These are phyloP conservation scores for Fistularia commersonii DNA, from an alignment of 2,797 vertebrate species.

Conservation along the genomic window DNA sequence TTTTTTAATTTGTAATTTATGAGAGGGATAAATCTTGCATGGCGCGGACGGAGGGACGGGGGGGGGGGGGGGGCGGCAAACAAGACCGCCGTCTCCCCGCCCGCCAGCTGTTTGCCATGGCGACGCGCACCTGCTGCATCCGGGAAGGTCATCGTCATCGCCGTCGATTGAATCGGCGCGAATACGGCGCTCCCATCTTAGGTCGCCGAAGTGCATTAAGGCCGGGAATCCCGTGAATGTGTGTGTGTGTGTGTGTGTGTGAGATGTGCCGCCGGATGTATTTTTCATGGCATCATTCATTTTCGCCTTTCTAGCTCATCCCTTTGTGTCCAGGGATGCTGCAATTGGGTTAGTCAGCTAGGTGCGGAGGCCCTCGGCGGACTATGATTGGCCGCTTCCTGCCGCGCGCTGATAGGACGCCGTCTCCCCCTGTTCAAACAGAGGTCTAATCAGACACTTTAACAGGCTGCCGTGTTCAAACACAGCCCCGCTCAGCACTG, in stretches of 20 bases:
- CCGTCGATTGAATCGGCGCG: constrained; percentile 39
- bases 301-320: constrained; percentile 9
- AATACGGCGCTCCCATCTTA: constrained; percentile 28
- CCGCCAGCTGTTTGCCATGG: constrained; percentile 48
- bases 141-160: constrained; percentile 46
- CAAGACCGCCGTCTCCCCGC: constrained; percentile 5
- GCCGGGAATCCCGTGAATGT: constrained; percentile 25
- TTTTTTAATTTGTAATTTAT: too few species aligned
- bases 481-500: constrained; percentile 48
- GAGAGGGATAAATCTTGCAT: too few species aligned
- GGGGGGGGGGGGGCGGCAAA: neutral
- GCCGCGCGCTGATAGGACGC: constrained; percentile 52
- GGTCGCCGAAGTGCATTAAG: constrained; percentile 35
- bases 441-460: constrained; percentile 63
- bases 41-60: too few species aligned
- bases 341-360: constrained; percentile 15
- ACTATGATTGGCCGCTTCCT: constrained; percentile 45
- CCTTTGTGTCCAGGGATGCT: constrained; percentile 26
- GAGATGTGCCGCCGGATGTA: neutral
- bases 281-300: constrained; percentile 6
- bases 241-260: constrained; percentile 33
- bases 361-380: constrained; percentile 25
- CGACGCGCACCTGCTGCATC: constrained; percentile 54
- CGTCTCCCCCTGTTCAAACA: constrained; percentile 65
- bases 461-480: constrained; percentile 68